Evolutionary conservation across 2,888 invertebrate genomes (phyloP), one percentile per base, ranked within the genome.

Genomic region (Cyrtodaria siliqua): DNA sequence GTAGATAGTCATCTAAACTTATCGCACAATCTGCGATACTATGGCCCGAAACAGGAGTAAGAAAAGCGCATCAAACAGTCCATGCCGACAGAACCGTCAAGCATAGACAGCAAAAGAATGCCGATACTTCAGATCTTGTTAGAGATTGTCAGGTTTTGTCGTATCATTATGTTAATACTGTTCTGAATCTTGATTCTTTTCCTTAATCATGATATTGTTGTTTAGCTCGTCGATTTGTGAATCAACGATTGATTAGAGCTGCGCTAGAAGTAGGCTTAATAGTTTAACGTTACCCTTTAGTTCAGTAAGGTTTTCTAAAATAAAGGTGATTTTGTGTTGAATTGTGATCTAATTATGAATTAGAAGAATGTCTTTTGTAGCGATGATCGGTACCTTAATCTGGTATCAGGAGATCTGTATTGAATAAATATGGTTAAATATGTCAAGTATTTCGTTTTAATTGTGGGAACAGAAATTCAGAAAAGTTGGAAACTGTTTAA

Each of bases 101-200:
- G 62, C 73, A 60, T 73, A 42, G 61, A 73, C 67, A 67, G 44
- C 33, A n/a, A 23, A 56, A 67, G 61, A 73, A 73, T 61, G 53
- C 33, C 40, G 44, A 62, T 20, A 29, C 68, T 68, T 66, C 57
- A 55, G 76, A 76, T 76, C 52, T 44, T 44, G 33, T 23, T 24
- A 27, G 18, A 23, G 64, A 59, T 53, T 64, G 24, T 29, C 44
- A 18, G 42, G 47, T 38, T 38, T 61, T 61, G 40, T 56, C 38
- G 18, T 56, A 33, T 16, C 56, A 26, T 55, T 57, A 64, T 64
- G 63, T 64, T 63, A 57, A 71, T 63, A 57, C 63, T 52, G 14
- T 2, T 24, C 20, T 40, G 9, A 55, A 70, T 62, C 69, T 56
- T 47, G 55, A 70, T 62, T 61, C 53, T 60, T 33, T 47, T 47